Evolutionary conservation across 2,888 invertebrate species (phyloP), one percentile per base, ranked within the genome.

Genomic region (Scaptomyza polygonia): DNA sequence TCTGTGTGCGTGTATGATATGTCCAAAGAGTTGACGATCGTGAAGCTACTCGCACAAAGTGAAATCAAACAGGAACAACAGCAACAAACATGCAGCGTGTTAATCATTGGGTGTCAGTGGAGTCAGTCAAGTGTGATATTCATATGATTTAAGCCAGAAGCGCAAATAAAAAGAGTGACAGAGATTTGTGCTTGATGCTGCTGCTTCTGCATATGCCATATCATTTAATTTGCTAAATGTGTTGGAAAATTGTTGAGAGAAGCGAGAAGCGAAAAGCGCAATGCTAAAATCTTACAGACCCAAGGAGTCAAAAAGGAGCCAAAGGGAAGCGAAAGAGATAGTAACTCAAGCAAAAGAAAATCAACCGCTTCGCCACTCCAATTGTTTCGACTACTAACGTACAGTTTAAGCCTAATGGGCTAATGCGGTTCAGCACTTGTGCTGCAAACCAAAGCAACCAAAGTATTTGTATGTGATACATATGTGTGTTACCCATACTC

Each of bases 211-310:
- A 67, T 78, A 67, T 75, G 63, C 76, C 66, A 69, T 82, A 85
- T 87, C 71, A 86, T 84, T 84, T 86, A 82, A 88, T 88, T 83
- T 86, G 77, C 75, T 77, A 88, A 84, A 88, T 84, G 84, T 88
- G 83, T 79, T 86, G 84, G 83, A 88, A 84, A 84, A 88, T 88
- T 83, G 80, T 73, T 72, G 66, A 82, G 72, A 72, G 65, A 74
- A 75, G 77, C 67, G 72, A 72, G 65, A 74, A 75, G 77, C 67
- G 67, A 72, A 72, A 69, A 71, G 69, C 63, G 66, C 62, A 52
- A 56, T 47, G 51, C 56, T 42, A 54, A 69, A 66, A 66, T 58
- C 66, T 67, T 55, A 72, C 64, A 59, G 61, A 67, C 18, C 14
- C 36, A 67, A 65, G 39, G 56, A 63, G 45, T 47, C 42, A 8